A percentile compares a stretch with the other conserved stretches of the same genome.
Evolutionary conservation across 2,113 vertebrate species (phyloP).

Genomic region (Acanthisitta chloris): DNA sequence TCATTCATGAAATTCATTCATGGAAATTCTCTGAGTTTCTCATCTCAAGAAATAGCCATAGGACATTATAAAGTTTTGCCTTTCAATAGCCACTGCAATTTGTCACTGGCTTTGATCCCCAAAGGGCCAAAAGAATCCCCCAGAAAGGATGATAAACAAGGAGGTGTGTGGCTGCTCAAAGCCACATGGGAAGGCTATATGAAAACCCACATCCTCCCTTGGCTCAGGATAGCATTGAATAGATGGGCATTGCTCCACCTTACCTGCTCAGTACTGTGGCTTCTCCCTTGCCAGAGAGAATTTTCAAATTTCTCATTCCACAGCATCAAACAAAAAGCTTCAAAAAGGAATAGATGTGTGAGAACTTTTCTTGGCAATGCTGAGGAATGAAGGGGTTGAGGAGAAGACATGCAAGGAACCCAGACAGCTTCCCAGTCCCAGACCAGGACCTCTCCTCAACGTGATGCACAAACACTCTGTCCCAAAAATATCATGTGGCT

Average conservation of each 20-base stretch:
- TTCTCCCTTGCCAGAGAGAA: not conserved
- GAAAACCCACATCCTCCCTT: not conserved
- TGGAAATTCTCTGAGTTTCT: not conserved
- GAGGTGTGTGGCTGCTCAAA: not conserved
- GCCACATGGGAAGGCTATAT: not conserved
- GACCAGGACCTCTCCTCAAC: not conserved
- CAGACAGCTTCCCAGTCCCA: not conserved
- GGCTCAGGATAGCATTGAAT: not conserved
- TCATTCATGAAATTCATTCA: not conserved
- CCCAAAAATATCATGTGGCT: not conserved
- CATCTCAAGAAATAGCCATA: not conserved
- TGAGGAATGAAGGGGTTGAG: not conserved
- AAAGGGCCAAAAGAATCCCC: not conserved
- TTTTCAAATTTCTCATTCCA: not conserved
- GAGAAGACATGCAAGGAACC: not conserved
- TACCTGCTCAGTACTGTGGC: not conserved
- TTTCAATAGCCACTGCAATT: not conserved
- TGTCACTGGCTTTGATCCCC: not conserved
- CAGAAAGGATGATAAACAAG: not conserved
- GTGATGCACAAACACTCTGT: not conserved
- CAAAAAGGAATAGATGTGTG: not conserved
- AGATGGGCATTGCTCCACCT: not conserved
- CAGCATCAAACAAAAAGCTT: not conserved
- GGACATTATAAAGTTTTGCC: not conserved
- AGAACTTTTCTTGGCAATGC: not conserved